Conservation (phyloP, 1,140 invertebrate genomes). For the Druon quercuslanigerum region DNA sequence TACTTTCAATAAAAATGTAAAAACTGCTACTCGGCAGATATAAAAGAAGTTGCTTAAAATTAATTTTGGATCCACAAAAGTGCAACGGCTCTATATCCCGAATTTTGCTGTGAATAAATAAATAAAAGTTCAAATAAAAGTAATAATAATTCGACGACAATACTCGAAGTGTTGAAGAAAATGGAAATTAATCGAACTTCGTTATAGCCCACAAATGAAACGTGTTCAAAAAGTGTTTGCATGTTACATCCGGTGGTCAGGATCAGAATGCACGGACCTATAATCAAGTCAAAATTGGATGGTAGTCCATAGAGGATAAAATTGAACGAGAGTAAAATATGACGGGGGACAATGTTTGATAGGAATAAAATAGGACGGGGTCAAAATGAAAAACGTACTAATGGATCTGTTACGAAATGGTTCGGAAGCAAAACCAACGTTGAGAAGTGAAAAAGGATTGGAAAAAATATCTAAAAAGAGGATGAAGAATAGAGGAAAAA, state of each 20-base stretch:
- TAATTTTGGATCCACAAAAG: too few relatives aligned
- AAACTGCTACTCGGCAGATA: too few relatives aligned
- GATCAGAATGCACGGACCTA: background rate
- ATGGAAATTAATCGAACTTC: background rate
- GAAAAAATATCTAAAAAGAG: conserved; percentile 2
- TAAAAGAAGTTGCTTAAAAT: too few relatives aligned
- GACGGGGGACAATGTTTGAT: conserved; percentile 18
- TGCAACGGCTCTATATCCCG: too few relatives aligned
- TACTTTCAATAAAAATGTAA: too few relatives aligned
- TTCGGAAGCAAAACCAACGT: conserved; percentile 15
- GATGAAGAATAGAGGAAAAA: conserved; percentile 1
- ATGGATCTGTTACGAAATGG: conserved; percentile 29
- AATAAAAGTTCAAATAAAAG: background rate
- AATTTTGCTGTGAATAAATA: too few relatives aligned
- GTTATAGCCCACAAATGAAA: background rate
- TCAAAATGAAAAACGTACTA: conserved; percentile 27
- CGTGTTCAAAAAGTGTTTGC: background rate
- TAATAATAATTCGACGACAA: background rate
- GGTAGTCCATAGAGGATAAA: background rate
- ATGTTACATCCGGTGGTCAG: background rate
- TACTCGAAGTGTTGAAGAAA: too few relatives aligned
- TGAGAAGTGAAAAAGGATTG: background rate
- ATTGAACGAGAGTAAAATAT: background rate
- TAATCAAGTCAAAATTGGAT: conserved; percentile 21
- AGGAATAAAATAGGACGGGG: conserved; percentile 8